A percentile compares a stretch with the other conserved stretches of the same genome.
These are phyloP conservation scores for Pavo muticus DNA, from an alignment of 2,113 vertebrate genomes.

Conservation along the genomic window DNA sequence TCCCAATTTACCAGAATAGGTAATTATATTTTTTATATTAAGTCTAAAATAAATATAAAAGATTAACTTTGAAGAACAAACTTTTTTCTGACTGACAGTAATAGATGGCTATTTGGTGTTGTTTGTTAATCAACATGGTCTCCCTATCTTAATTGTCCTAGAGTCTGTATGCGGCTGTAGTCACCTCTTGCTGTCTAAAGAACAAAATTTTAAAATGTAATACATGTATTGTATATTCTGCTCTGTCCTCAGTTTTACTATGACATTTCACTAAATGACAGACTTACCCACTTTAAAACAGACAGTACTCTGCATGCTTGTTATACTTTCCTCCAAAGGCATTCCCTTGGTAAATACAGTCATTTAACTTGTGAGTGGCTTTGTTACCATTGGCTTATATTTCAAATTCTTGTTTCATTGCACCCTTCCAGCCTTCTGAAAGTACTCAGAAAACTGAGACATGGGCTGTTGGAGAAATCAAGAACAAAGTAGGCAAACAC, in stretches of 20 bases:
- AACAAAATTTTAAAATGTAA: neutral
- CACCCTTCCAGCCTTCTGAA: neutral
- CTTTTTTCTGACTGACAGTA: slow-evolving; percentile 25
- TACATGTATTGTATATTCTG: fast-evolving
- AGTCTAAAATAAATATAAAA: neutral
- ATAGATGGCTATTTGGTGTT: slow-evolving; percentile 6
- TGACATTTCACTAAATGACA: slow-evolving; percentile 17
- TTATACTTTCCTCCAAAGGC: neutral
- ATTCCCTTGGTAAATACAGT: neutral
- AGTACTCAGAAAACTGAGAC: neutral
- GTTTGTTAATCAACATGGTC: neutral
- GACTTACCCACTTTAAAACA: neutral
- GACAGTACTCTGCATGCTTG: neutral
- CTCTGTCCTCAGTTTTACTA: neutral
- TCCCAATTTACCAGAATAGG: neutral
- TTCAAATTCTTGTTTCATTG: neutral
- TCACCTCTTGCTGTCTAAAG: neutral
- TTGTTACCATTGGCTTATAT: neutral
- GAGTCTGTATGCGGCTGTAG: neutral
- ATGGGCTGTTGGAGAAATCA: neutral
- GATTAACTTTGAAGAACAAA: slow-evolving; percentile 11
- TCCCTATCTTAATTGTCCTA: neutral
- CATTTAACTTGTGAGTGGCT: neutral
- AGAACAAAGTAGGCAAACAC: neutral
- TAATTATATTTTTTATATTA: neutral